These are phyloP conservation scores for Hippocampus guttulatus DNA, from an alignment of 2,113 vertebrate species.

Conservation along the genomic window DNA sequence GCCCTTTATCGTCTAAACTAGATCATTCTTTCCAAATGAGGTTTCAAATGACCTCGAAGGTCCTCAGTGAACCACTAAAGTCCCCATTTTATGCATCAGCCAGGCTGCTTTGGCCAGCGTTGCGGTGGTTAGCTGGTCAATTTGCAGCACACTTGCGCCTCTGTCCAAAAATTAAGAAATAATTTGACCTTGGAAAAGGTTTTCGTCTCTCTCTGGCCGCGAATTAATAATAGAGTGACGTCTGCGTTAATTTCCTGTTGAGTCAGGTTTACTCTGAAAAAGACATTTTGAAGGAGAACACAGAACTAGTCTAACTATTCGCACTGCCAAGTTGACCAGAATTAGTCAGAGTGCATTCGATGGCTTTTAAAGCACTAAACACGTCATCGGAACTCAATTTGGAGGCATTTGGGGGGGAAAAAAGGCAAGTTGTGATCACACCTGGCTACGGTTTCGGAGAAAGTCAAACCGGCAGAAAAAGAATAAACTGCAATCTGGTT, in stretches of 20 bases:
- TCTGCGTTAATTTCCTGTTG: not conserved
- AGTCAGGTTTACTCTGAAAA: not conserved
- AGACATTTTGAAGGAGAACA: not conserved
- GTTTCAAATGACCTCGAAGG: not conserved
- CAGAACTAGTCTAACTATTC: not conserved
- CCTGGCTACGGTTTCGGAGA: not conserved
- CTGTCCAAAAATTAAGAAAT: not conserved
- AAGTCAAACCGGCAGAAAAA: not conserved
- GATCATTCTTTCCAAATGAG: not conserved
- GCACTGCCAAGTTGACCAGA: not conserved
- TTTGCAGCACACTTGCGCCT: not conserved
- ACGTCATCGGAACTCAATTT: not conserved
- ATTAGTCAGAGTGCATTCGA: not conserved
- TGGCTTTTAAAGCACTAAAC: not conserved
- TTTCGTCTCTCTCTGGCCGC: not conserved
- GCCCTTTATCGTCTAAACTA: not conserved
- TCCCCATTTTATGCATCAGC: not conserved
- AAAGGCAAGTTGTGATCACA: not conserved
- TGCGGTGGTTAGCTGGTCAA: not conserved
- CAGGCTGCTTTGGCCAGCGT: not conserved
- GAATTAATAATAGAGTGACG: not conserved
- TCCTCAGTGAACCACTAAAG: not conserved
- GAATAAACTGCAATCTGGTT: not conserved
- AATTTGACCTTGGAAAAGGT: not conserved
- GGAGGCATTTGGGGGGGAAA: not conserved